phyloP scores from a whole-genome alignment of 2,113 vertebrate genomes.

The Spheniscus mendiculus region DNA sequence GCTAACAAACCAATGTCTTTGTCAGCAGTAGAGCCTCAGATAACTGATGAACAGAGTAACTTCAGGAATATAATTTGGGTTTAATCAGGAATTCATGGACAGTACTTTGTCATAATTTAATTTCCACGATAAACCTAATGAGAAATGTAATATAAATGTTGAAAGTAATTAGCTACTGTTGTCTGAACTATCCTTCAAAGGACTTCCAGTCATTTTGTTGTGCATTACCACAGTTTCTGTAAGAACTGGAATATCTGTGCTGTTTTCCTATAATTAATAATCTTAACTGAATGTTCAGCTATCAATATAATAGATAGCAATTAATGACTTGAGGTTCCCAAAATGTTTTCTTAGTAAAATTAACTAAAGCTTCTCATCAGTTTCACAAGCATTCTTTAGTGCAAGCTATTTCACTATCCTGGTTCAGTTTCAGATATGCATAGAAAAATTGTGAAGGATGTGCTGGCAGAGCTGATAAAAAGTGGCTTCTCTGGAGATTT shows the following conservation, averaged over 20 bases:
- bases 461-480: not conserved
- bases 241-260: no score
- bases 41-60: not conserved
- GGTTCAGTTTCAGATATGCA: not conserved
- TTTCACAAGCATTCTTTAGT: not conserved
- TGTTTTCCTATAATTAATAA: constrained; percentile 63
- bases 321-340: constrained; percentile 23
- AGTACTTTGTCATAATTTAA: constrained; percentile 59
- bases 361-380: constrained; percentile 37
- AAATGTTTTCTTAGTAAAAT: constrained; percentile 54
- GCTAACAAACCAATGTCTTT: not conserved
- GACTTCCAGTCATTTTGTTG: not conserved
- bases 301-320: constrained; percentile 49
- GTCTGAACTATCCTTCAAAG: constrained; percentile 43
- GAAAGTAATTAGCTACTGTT: constrained; percentile 48
- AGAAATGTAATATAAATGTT: constrained; percentile 62
- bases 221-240: not conserved
- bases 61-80: not conserved
- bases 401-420: not conserved
- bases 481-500: not conserved
- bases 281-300: constrained; percentile 61
- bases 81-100: constrained; percentile 63
- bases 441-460: not conserved
- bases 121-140: constrained; percentile 67
- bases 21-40: not conserved